Percentiles rank a stretch among this genome's conserved stretches.
These are phyloP conservation scores for Anomalospiza imberbis DNA, from an alignment of 2,797 vertebrate genomes.

Conservation along the genomic window DNA sequence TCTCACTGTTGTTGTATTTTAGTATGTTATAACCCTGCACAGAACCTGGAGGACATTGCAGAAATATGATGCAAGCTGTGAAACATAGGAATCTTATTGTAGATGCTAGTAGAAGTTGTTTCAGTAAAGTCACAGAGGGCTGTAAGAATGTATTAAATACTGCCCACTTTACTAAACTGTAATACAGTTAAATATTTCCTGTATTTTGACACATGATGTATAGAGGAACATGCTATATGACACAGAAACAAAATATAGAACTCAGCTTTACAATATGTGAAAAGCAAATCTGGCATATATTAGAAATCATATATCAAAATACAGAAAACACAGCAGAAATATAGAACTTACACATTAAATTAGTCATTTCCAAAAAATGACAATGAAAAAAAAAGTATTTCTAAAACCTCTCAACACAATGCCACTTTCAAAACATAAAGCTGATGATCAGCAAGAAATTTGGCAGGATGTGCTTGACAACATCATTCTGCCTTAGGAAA, in stretches of 20 bases:
- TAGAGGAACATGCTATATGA: neutral
- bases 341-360: neutral
- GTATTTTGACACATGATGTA: neutral
- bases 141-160: neutral
- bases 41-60: neutral
- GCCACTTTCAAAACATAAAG: neutral
- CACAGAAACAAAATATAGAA: neutral
- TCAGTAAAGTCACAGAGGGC: neutral
- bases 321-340: neutral
- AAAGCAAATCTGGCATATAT: neutral
- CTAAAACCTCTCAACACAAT: neutral
- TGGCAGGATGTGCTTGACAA: neutral
- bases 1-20: neutral
- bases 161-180: neutral
- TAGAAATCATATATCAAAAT: neutral
- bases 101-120: neutral
- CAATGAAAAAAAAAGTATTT: neutral
- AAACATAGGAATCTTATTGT: neutral
- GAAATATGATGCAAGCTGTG: neutral
- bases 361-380: neutral
- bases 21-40: neutral
- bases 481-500: neutral
- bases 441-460: neutral
- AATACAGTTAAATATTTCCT: neutral
- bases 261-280: neutral